phyloP scores from a whole-genome alignment of 2,113 vertebrate genomes.

The Glaucomys volans region DNA sequence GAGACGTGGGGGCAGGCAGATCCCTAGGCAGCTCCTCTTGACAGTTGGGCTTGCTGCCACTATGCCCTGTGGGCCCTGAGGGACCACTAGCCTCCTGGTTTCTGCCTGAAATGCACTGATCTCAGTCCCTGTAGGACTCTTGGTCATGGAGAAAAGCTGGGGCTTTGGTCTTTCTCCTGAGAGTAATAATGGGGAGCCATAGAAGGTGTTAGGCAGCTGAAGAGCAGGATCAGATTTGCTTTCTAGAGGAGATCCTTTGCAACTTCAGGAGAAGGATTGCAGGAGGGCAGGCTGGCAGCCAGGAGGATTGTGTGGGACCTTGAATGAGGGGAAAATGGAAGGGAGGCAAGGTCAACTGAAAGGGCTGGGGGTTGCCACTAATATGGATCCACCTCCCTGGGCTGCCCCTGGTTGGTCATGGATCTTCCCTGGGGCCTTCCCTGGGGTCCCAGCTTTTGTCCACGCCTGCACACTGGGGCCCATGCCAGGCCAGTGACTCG shows the following conservation, averaged over 20 bases:
- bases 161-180: neutral
- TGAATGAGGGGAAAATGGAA: neutral
- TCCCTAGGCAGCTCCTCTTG: neutral
- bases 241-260: neutral
- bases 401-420: fast-evolving
- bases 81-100: neutral
- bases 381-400: neutral
- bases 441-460: neutral
- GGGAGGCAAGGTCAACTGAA: neutral
- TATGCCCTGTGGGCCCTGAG: fast-evolving
- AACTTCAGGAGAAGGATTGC: neutral
- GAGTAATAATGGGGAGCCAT: neutral
- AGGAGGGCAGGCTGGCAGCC: neutral
- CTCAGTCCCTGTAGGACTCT: neutral
- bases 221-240: neutral
- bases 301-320: neutral
- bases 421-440: neutral
- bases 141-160: neutral
- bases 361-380: neutral
- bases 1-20: neutral
- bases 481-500: neutral
- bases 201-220: neutral
- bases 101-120: neutral
- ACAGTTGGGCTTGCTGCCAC: neutral
- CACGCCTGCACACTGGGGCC: neutral